Evolutionary conservation across 64 coral and sea anemone species (phyloP).

Genomic region (Pocillopora damicornis): DNA sequence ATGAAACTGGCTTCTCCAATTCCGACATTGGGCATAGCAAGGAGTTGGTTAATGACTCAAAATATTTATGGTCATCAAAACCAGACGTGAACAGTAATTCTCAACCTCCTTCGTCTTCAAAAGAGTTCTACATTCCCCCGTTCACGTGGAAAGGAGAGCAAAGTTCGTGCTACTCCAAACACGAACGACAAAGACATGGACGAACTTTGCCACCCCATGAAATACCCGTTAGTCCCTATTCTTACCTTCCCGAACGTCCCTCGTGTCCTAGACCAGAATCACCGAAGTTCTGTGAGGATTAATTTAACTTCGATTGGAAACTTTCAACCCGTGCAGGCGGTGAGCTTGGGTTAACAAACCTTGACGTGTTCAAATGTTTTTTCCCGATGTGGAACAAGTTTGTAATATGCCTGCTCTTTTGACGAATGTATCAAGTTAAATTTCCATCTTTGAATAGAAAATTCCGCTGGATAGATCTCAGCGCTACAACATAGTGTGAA

Average conservation of each 20-base stretch:
- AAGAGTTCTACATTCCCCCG: constrained; percentile 32
- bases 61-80: constrained; percentile 55
- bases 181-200: constrained; percentile 43
- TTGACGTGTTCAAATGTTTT: not conserved
- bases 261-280: constrained; percentile 48
- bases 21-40: not conserved
- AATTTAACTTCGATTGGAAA: constrained; percentile 1
- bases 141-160: constrained; percentile 62
- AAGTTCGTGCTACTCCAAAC: constrained; percentile 26
- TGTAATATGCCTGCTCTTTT: not conserved
- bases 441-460: not conserved
- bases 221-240: constrained; percentile 6
- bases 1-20: not conserved
- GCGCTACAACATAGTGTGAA: too few species aligned
- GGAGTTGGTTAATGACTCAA: constrained; percentile 47
- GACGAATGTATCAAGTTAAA: not conserved
- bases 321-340: not conserved
- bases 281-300: constrained; percentile 70
- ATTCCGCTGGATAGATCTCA: too few species aligned
- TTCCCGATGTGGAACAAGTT: not conserved
- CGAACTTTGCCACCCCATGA: constrained; percentile 66
- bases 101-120: not conserved
- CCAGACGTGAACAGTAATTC: constrained; percentile 15
- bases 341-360: not conserved
- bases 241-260: constrained; percentile 27